These are phyloP conservation scores for Athene cunicularia DNA, from an alignment of 2,113 vertebrate genomes.

Conservation along the genomic window DNA sequence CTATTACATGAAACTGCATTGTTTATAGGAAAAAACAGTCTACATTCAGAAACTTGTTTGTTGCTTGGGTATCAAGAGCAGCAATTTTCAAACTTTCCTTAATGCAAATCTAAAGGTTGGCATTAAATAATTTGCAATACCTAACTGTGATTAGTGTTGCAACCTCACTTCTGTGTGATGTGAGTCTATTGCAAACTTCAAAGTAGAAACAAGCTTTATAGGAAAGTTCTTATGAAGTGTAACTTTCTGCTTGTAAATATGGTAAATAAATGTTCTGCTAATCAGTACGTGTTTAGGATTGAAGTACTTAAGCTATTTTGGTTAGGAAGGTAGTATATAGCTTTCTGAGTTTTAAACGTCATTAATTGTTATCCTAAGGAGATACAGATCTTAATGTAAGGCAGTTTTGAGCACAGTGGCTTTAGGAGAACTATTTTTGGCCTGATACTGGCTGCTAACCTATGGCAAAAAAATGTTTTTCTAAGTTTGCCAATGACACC, in stretches of 20 bases:
- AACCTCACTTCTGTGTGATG: not conserved
- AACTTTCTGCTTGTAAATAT: not conserved
- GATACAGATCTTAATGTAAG: not conserved
- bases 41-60: not conserved
- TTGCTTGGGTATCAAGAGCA: not conserved
- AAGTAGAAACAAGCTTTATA: not conserved
- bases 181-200: not conserved
- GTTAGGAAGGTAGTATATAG: not conserved
- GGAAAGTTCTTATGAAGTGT: not conserved
- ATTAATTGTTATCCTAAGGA: not conserved
- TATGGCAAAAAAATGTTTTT: not conserved
- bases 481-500: not conserved
- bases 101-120: not conserved
- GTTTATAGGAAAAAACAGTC: not conserved
- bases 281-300: not conserved
- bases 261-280: not conserved
- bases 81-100: not conserved
- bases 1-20: not conserved
- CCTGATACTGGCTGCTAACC: not conserved
- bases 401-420: not conserved
- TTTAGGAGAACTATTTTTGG: not conserved
- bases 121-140: not conserved
- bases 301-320: not conserved
- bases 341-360: not conserved
- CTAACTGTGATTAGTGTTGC: not conserved